Conservation (phyloP, 2,888 invertebrate genomes). For the Reticulitermes lucifugus region DNA sequence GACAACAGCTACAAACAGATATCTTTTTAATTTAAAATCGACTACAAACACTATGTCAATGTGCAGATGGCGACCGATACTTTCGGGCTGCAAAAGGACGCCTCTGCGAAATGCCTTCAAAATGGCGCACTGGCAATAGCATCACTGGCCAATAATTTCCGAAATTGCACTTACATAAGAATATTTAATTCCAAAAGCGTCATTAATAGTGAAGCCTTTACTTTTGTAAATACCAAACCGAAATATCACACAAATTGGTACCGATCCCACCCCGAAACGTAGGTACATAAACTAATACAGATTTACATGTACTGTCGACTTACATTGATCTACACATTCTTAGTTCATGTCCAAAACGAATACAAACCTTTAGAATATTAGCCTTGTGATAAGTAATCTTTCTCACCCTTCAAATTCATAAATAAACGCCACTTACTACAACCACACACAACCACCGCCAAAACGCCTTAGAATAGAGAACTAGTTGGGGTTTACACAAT, state of each 20-base stretch:
- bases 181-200: too few relatives aligned
- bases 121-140: neutral
- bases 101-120: neutral
- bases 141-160: too few relatives aligned
- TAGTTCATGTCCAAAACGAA: neutral
- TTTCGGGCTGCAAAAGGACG: neutral
- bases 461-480: neutral
- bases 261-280: neutral
- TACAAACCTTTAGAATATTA: constrained; percentile 17
- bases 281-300: neutral
- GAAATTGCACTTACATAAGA: too few relatives aligned
- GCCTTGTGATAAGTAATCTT: neutral
- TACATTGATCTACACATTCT: neutral
- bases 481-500: neutral
- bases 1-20: neutral
- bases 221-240: neutral
- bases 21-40: neutral
- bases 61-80: neutral
- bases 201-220: too few relatives aligned
- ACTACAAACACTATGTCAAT: neutral
- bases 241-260: neutral
- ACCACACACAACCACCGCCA: neutral
- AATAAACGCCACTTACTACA: neutral
- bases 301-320: neutral
- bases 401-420: neutral